A percentile compares a stretch with the other conserved stretches of the same genome.
Evolutionary conservation across 2,888 invertebrate species (phyloP).

Genomic region (Agelastica alni): DNA sequence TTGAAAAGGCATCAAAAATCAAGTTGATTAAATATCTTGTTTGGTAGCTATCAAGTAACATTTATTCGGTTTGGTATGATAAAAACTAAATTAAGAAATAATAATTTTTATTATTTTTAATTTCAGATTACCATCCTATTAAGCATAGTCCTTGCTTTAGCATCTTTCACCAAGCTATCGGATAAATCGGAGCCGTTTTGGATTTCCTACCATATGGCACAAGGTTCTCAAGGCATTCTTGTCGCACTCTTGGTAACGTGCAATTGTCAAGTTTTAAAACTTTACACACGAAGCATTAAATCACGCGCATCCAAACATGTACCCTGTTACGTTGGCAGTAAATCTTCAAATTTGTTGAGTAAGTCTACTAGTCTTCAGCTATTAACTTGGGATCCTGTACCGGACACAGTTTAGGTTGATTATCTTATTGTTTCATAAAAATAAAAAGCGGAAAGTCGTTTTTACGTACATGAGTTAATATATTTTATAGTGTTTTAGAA

Average conservation of each 20-base stretch:
- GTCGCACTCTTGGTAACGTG: constrained; percentile 67
- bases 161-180: constrained; percentile 53
- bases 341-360: constrained; percentile 35
- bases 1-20: too few species aligned
- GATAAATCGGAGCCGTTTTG: constrained; percentile 52
- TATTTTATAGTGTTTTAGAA: too few species aligned
- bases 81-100: neutral
- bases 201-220: constrained; percentile 57
- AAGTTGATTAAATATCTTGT: too few species aligned
- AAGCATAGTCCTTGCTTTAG: constrained; percentile 51
- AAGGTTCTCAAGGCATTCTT: constrained; percentile 64
- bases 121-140: constrained; percentile 56
- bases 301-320: constrained; percentile 42
- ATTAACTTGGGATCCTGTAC: constrained; percentile 56
- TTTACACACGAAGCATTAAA: constrained; percentile 52
- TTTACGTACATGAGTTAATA: too few species aligned
- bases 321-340: constrained; percentile 36
- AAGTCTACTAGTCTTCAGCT: constrained; percentile 56
- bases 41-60: too few species aligned
- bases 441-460: too few species aligned
- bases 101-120: constrained; percentile 7
- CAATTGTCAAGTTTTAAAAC: constrained; percentile 61
- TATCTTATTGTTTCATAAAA: too few species aligned
- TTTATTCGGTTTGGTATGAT: too few species aligned
- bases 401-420: constrained; percentile 55